Evolutionary conservation across 2,888 invertebrate genomes (phyloP), one percentile per base, ranked within the genome.

Genomic region (Julus scandinavius): DNA sequence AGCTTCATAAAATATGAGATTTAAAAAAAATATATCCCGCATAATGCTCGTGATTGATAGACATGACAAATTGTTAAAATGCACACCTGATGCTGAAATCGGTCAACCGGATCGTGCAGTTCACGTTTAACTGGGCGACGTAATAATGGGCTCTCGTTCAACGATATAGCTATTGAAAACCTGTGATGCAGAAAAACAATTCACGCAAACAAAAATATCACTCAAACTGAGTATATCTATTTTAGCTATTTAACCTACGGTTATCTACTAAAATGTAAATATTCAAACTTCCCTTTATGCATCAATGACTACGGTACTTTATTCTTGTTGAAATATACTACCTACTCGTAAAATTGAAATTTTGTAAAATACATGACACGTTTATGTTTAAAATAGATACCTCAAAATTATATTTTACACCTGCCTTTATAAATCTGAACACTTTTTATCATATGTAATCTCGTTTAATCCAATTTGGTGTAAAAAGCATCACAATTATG

Each of bases 31-130:
- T 1, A 45, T 45, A 80, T 80, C 80, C 11, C 38, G 80, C 80
- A 38, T 80, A 80, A 80, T 80, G 80, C 80, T 80, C 80, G 80
- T 80, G 80, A 80, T 80, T 80, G 80, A 80, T 80, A 80, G 80
- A 38, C 80, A 80, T 80, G 80, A 80, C 80, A 80, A 80, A 80
- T 80, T 80, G 80, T 80, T 80, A 80, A 80, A 80, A 80, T 80
- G 80, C 80, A 38, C 80, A 80, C 80, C 80, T 80, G 80, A 80
- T 80, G 38, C 80, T 38, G 80, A 80, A 80, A 80, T 80, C 80
- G 80, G 80, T 80, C 80, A 38, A 80, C 29, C 80, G 11, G 80
- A 80, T 80, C 38, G 80, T 80, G 80, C 80, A 80, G 29, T 80
- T 80, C 80, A 80, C 38, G 80, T 1, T 80, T 11, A 11, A 80